Evolutionary conservation across 2,113 vertebrate species (phyloP).

Genomic region (Triplophysa rosa): DNA sequence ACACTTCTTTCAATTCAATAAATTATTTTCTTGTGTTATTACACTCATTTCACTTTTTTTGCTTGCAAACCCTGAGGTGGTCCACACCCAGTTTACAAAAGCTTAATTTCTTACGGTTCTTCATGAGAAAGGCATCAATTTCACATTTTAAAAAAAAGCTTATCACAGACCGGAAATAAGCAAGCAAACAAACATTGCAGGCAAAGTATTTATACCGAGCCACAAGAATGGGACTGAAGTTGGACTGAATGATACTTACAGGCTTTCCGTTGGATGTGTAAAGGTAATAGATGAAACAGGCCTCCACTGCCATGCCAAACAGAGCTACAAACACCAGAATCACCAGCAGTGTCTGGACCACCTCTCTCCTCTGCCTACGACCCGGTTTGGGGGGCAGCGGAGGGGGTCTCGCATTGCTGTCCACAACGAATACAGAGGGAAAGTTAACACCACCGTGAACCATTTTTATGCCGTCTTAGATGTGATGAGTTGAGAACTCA

Average conservation of each 20-base stretch:
- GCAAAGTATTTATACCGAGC: too few species aligned
- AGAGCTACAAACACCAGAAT: constrained; percentile 69
- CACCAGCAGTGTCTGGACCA: constrained; percentile 61
- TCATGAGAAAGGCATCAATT: neutral
- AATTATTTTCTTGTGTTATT: neutral
- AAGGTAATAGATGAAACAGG: constrained; percentile 74
- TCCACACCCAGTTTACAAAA: neutral
- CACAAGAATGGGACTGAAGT: neutral
- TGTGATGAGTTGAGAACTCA: neutral
- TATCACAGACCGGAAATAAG: neutral
- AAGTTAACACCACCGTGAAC: constrained; percentile 15
- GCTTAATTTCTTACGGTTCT: neutral
- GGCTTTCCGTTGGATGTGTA: constrained; percentile 18
- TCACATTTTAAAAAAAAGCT: neutral
- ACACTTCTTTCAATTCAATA: too few species aligned
- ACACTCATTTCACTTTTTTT: too few species aligned
- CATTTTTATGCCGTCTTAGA: constrained; percentile 53
- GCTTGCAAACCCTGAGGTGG: neutral
- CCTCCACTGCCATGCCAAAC: constrained; percentile 68
- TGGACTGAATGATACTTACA: constrained; percentile 56
- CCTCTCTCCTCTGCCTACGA: fast-evolving
- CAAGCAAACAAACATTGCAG: too few species aligned
- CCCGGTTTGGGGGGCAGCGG: constrained; percentile 57
- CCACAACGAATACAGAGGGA: constrained; percentile 75
- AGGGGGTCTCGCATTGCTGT: constrained; percentile 58